Conservation (phyloP, 1,140 invertebrate genomes). For the Scaptomyza montana region DNA sequence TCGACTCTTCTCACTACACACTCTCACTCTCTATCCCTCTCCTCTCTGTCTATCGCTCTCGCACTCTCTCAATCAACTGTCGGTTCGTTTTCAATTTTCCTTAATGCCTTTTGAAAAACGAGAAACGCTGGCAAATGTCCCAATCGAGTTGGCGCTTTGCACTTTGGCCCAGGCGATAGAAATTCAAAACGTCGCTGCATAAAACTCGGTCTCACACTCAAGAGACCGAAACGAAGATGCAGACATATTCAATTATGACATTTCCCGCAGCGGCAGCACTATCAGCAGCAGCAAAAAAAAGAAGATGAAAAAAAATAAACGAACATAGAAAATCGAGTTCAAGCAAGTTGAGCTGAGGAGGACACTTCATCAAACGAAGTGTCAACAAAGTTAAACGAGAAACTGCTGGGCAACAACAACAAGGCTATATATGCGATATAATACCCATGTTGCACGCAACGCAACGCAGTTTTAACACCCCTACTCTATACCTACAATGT, state of each 20-base stretch:
- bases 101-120: conserved; percentile 17
- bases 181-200: conserved; percentile 61
- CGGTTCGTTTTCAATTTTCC: conserved; percentile 65
- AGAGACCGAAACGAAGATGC: conserved; percentile 28
- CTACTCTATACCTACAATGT: not conserved
- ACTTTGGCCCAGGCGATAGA: conserved; percentile 38
- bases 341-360: conserved; percentile 39
- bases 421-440: conserved; percentile 15
- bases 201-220: conserved; percentile 7
- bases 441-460: conserved; percentile 64
- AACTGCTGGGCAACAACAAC: conserved; percentile 55
- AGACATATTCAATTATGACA: conserved; percentile 44
- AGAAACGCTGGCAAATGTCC: conserved; percentile 42
- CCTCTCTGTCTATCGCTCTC: not conserved
- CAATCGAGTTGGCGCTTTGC: conserved; percentile 51
- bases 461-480: conserved; percentile 6
- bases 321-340: conserved; percentile 1
- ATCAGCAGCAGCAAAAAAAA: not conserved
- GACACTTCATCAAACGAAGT: conserved; percentile 72
- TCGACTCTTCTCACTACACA: not conserved
- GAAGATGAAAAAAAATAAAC: not conserved
- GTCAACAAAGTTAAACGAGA: conserved; percentile 76
- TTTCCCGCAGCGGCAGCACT: conserved; percentile 3
- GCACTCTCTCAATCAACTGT: conserved; percentile 48
- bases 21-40: conserved; percentile 11